Evolutionary conservation across 2,888 invertebrate species (phyloP), one percentile per base, ranked within the genome.

Genomic region (Melolontha melolontha): DNA sequence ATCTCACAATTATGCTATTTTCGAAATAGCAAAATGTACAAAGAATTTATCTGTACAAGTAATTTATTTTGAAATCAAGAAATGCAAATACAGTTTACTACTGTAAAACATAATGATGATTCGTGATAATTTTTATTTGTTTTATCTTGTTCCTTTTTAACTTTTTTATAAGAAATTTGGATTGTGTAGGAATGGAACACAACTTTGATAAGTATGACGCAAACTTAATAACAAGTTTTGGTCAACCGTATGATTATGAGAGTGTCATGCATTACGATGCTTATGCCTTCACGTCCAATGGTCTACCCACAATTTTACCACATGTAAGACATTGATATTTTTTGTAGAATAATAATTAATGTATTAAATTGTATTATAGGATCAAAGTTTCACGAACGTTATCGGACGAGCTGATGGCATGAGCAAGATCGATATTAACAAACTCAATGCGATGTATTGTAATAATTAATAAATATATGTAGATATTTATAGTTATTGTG

Each of bases 261-360:
- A 91, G 91, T 75, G 87, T 92, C 0, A 90, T 92, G 90, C 92
- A 92, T 76, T 92, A 92, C 74, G 87, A 89, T 50, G 85, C 85
- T 29, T 83, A 81, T 27, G 91, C 91, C 0, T 92, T 92, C 77
- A 88, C 91, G 0, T 88, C 86, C 75, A 90, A 91, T 79, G 89
- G 88, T 40, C 84, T 88, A 72, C 84, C 84, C 50, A 92, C 92
- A 0, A 92, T 92, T 83, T 86, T 75, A 88, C 90, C 12, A 94
- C 94, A 0, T 91, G 94, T 63, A 17, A n/a, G 22, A n/a, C 51
- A 17, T 10, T 14, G 14, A 14, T 16, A 51, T 51, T 22, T 51
- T n/a, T n/a, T n/a, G n/a, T n/a, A n/a, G 4, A 22, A 22, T 22
- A 22, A 22, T 4, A 10, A 51, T 51, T 51, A n/a, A 17, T n/a